Evolutionary conservation across 2,797 vertebrate species (phyloP).

Genomic region (Acanthurus tractus): DNA sequence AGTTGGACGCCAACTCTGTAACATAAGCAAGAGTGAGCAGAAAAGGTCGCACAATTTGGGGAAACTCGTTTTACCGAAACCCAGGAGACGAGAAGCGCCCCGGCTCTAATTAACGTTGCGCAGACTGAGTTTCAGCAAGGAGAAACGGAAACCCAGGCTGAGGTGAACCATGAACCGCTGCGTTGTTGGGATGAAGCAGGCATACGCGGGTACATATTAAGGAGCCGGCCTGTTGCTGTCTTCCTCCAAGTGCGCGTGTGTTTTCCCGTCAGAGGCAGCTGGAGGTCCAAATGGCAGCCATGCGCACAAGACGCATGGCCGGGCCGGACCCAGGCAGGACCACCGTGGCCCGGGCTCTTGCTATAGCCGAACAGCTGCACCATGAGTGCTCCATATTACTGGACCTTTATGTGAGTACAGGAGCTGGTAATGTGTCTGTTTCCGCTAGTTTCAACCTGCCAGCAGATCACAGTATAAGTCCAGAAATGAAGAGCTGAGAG

Average conservation of each 20-base stretch:
- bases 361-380: conserved; percentile 77
- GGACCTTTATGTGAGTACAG: conserved; percentile 84
- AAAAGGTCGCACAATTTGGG: conserved; percentile 11
- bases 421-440: conserved; percentile 6
- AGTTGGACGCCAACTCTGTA: conserved; percentile 50
- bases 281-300: conserved; percentile 71
- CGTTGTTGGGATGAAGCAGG: conserved; percentile 31
- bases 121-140: background rate
- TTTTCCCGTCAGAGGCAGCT: conserved; percentile 9
- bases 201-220: conserved; percentile 1
- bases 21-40: conserved; percentile 37
- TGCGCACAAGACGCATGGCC: conserved; percentile 50
- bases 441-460: conserved; percentile 27
- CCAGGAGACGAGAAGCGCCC: background rate
- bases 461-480: conserved; percentile 1
- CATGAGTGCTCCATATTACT: conserved; percentile 76
- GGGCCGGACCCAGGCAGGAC: conserved; percentile 50
- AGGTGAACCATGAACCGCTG: conserved; percentile 13
- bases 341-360: conserved; percentile 46
- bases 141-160: conserved; percentile 4
- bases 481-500: background rate
- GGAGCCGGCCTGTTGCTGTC: conserved; percentile 20
- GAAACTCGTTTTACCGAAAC: conserved; percentile 43
- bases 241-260: background rate
- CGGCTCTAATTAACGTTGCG: conserved; percentile 8